Conservation (phyloP, 2,797 vertebrate species). For the Phataginus tricuspis region DNA sequence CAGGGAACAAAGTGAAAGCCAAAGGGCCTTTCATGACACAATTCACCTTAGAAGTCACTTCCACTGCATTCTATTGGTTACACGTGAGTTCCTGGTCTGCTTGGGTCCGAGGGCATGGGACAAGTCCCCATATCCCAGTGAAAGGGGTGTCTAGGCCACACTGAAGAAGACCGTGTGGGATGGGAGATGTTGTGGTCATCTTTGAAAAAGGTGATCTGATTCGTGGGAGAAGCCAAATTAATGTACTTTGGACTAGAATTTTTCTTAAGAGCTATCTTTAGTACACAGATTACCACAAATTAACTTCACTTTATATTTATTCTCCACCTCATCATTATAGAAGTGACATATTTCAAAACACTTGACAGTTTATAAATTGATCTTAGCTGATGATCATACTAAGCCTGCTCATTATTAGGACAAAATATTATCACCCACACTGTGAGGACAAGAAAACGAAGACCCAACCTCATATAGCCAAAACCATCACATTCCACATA, state of each 20-base stretch:
- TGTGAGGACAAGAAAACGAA: constrained; percentile 39
- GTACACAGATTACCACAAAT: neutral
- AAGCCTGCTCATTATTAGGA: constrained; percentile 54
- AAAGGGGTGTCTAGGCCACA: neutral
- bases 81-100: neutral
- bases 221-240: neutral
- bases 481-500: neutral
- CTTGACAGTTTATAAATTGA: constrained; percentile 45
- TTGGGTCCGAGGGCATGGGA: neutral
- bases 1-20: neutral
- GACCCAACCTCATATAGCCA: neutral
- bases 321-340: constrained; percentile 24
- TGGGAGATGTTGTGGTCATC: neutral
- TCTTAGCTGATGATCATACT: constrained; percentile 46
- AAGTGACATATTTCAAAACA: constrained; percentile 53
- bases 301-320: constrained; percentile 33
- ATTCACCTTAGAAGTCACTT: neutral
- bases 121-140: neutral
- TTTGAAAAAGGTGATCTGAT: neutral
- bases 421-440: neutral
- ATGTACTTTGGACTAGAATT: neutral
- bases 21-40: neutral
- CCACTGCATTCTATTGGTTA: neutral
- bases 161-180: accelerated
- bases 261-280: neutral